phyloP scores from a whole-genome alignment of 1,140 invertebrate genomes.

The Leptopilina boulardi region DNA sequence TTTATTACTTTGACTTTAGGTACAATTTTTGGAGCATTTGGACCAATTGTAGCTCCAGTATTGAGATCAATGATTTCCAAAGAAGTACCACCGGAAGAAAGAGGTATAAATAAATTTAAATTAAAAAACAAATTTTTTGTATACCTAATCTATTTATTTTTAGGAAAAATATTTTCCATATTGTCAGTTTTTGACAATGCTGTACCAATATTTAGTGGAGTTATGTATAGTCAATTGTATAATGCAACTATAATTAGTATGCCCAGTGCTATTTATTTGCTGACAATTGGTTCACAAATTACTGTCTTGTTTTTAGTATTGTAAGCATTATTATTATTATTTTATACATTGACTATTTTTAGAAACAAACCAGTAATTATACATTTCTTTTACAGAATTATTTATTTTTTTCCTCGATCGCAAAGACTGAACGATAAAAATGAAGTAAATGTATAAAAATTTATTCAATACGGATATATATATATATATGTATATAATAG shows the following conservation, averaged over 20 bases:
- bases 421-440: not conserved
- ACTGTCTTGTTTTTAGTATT: slow-evolving; percentile 79
- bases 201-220: slow-evolving; percentile 82
- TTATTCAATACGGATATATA: too few relatives aligned
- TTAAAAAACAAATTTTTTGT: slow-evolving; percentile 1
- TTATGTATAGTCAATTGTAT: slow-evolving; percentile 84
- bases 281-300: slow-evolving; percentile 83
- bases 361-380: not conserved
- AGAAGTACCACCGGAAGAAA: slow-evolving; percentile 80
- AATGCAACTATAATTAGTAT: slow-evolving; percentile 78
- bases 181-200: slow-evolving; percentile 86
- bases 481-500: too few relatives aligned
- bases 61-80: slow-evolving; percentile 86
- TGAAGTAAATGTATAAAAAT: too few relatives aligned
- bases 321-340: slow-evolving; percentile 76
- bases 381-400: slow-evolving; percentile 47
- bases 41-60: slow-evolving; percentile 84
- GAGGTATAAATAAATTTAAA: slow-evolving; percentile 76
- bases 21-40: slow-evolving; percentile 81
- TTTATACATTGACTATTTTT: slow-evolving; percentile 39
- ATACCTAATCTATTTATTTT: slow-evolving; percentile 50
- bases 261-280: slow-evolving; percentile 80
- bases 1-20: slow-evolving; percentile 68
- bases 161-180: slow-evolving; percentile 84
- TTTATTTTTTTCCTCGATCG: slow-evolving; percentile 43